Evolutionary conservation across 1,140 invertebrate species (phyloP).

Genomic region (Chlorops oryzae): DNA sequence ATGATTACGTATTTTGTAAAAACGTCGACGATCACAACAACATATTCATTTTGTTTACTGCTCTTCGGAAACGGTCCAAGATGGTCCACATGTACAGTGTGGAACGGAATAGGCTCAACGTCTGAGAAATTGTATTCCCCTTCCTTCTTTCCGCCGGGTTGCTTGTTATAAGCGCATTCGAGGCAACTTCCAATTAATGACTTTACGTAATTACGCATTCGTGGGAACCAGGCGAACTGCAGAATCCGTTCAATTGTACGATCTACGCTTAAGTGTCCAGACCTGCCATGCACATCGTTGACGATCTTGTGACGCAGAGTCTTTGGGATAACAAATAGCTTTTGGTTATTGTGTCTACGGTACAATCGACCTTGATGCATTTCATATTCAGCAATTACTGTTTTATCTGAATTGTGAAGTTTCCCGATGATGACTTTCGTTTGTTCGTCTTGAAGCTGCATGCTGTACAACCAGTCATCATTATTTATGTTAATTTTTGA

Average conservation of each 20-base stretch:
- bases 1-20: no score
- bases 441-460: neutral
- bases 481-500: neutral
- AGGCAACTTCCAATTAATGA: no score
- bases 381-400: no score
- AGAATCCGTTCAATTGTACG: neutral
- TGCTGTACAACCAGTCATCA: slow-evolving; percentile 2
- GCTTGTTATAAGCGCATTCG: no score
- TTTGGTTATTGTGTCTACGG: neutral
- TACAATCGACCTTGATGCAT: no score
- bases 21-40: no score
- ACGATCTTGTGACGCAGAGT: neutral
- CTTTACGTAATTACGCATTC: no score
- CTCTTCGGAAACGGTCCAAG: neutral
- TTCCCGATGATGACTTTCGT: neutral
- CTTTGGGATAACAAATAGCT: neutral
- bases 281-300: neutral
- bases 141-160: no score
- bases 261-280: neutral
- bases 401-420: neutral
- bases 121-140: neutral
- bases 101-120: neutral
- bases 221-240: no score
- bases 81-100: neutral
- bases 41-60: neutral